phyloP scores from a whole-genome alignment of 2,797 vertebrate species.

The Pseudochirops cupreus region DNA sequence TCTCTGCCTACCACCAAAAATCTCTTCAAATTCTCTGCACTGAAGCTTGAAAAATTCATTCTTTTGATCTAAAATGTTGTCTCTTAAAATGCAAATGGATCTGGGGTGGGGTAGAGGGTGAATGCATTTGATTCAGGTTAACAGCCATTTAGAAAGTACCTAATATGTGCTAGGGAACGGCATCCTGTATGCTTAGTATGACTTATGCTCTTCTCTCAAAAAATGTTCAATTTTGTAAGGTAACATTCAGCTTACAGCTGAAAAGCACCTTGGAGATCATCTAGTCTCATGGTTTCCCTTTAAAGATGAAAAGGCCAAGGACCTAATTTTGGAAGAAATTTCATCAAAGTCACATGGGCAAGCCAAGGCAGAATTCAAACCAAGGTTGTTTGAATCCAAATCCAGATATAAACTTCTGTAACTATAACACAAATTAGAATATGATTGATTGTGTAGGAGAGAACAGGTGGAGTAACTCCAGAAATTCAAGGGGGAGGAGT shows the following conservation, averaged over 20 bases:
- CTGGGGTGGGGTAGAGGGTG: not conserved
- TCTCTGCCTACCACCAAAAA: not conserved
- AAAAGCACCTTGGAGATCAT: not conserved
- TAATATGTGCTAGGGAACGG: not conserved
- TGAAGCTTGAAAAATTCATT: not conserved
- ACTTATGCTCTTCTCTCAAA: not conserved
- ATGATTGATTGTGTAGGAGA: not conserved
- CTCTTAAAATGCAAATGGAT: not conserved
- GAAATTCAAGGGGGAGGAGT: not conserved
- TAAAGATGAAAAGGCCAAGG: not conserved
- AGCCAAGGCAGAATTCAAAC: not conserved
- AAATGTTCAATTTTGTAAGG: not conserved
- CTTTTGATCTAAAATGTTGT: not conserved
- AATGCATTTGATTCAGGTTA: not conserved
- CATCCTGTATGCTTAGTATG: not conserved
- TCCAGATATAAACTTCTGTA: not conserved
- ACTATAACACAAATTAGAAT: not conserved
- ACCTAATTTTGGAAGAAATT: not conserved
- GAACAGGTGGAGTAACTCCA: not conserved
- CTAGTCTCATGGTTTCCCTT: not conserved
- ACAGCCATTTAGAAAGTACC: not conserved
- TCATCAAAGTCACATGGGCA: not conserved
- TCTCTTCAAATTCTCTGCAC: not conserved
- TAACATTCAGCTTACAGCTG: not conserved
- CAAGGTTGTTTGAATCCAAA: not conserved